phyloP scores from a whole-genome alignment of 2,113 vertebrate genomes.

The Sinocyclocheilus anophthalmus region DNA sequence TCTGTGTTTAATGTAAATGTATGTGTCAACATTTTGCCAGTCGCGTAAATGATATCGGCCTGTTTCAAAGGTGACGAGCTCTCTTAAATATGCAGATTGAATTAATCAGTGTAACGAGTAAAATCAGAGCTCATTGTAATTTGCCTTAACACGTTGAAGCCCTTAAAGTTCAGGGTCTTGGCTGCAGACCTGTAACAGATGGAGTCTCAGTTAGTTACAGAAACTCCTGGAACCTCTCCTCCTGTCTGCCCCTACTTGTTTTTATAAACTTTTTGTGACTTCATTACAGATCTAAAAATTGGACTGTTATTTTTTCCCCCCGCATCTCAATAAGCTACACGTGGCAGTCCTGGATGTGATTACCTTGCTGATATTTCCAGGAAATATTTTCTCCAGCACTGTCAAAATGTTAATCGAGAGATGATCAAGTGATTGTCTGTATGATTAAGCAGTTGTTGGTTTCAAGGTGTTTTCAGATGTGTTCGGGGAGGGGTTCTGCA shows the following conservation, averaged over 20 bases:
- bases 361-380: conserved; percentile 74
- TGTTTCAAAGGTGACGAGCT: neutral
- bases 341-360: conserved; percentile 64
- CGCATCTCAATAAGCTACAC: conserved; percentile 62
- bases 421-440: conserved; percentile 16
- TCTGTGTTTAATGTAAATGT: conserved; percentile 18
- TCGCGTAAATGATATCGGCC: neutral
- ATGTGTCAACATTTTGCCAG: conserved; percentile 2
- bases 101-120: neutral
- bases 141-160: conserved; percentile 46
- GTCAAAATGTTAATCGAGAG: conserved; percentile 64
- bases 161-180: conserved; percentile 40
- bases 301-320: conserved; percentile 41
- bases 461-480: conserved; percentile 42
- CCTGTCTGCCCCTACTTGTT: conserved; percentile 60
- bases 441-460: conserved; percentile 42
- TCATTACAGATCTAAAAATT: conserved; percentile 60
- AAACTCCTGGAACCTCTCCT: conserved; percentile 45
- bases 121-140: conserved; percentile 34
- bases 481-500: conserved; percentile 40
- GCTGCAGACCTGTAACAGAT: conserved; percentile 52
- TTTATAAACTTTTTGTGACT: conserved; percentile 62
- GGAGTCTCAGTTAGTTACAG: conserved; percentile 37
- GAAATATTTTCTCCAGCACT: conserved; percentile 66
- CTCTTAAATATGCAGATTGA: conserved; percentile 16